phyloP scores from a whole-genome alignment of 2,888 invertebrate species.

The Eumerus sabulonum region DNA sequence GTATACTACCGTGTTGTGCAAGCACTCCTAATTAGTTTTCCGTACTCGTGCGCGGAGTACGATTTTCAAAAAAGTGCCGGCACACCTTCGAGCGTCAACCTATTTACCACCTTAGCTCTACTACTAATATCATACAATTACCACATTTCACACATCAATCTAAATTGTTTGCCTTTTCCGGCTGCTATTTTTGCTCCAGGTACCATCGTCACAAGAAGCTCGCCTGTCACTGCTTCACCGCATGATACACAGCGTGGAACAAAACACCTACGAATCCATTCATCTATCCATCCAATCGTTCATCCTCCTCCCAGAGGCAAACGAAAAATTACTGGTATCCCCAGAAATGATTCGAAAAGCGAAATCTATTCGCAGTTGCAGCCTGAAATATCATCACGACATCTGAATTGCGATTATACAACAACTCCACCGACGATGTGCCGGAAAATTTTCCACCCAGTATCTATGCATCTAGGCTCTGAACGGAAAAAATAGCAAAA shows the following conservation, averaged over 20 bases:
- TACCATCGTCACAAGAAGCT: conserved; percentile 1
- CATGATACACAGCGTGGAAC: conserved; percentile 4
- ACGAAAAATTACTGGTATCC: conserved; percentile 43
- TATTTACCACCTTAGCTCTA: too few relatives aligned
- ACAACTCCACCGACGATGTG: conserved; percentile 45
- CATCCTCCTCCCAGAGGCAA: conserved; percentile 30
- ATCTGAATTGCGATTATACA: conserved; percentile 59
- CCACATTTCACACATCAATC: conserved; percentile 38
- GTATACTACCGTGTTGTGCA: too few relatives aligned
- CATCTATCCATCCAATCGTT: too few relatives aligned
- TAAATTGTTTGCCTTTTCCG: conserved; percentile 22
- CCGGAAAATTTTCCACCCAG: conserved; percentile 47
- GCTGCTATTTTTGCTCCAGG: conserved; percentile 14
- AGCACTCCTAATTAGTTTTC: too few relatives aligned
- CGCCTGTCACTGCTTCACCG: conserved; percentile 19
- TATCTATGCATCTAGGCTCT: conserved; percentile 26
- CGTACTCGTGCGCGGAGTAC: too few relatives aligned
- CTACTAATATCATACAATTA: conserved; percentile 38
- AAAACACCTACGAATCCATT: conserved; percentile 9
- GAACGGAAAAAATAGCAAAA: too few relatives aligned
- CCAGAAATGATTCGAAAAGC: background rate
- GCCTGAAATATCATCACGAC: conserved; percentile 59
- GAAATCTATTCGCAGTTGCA: conserved; percentile 11
- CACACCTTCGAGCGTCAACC: too few relatives aligned
- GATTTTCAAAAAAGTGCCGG: too few relatives aligned